These are phyloP conservation scores for Pogonomyrmex barbatus DNA, from an alignment of 1,140 invertebrate species.

Conservation along the genomic window DNA sequence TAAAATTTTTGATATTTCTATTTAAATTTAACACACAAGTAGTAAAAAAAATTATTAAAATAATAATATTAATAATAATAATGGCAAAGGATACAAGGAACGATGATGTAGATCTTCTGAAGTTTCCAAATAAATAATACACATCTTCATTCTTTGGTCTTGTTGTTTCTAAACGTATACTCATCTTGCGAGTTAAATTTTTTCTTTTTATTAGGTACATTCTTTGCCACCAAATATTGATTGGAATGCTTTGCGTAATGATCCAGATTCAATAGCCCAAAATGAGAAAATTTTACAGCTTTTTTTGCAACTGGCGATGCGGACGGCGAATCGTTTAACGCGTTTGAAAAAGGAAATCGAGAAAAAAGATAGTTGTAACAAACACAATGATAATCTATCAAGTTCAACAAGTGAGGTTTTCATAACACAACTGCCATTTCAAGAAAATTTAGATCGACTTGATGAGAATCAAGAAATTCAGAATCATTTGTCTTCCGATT, in stretches of 20 bases:
- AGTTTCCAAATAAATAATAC: not conserved
- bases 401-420: not conserved
- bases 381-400: not conserved
- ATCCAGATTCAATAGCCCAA: slow-evolving; percentile 13
- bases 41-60: not conserved
- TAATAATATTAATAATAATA: not conserved
- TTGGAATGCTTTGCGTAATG: not conserved
- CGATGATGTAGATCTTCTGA: slow-evolving; percentile 12
- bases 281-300: slow-evolving; percentile 32
- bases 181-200: not conserved
- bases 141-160: slow-evolving; percentile 6
- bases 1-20: not conserved
- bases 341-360: slow-evolving; percentile 8
- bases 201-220: slow-evolving; percentile 30
- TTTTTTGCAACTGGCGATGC: slow-evolving; percentile 31
- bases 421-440: not conserved
- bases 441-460: not conserved
- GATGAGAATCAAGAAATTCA: not conserved
- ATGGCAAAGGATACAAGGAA: not conserved
- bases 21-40: not conserved
- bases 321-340: not conserved
- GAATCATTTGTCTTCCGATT: not conserved
- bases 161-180: not conserved
- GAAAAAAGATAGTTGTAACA: not conserved
- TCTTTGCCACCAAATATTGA: slow-evolving; percentile 31